Base-by-base conservation (phyloP, 30 jellyfish, hydroid and myxozoan species). In the Aurelia aurita complex sp. Pacific region DNA sequence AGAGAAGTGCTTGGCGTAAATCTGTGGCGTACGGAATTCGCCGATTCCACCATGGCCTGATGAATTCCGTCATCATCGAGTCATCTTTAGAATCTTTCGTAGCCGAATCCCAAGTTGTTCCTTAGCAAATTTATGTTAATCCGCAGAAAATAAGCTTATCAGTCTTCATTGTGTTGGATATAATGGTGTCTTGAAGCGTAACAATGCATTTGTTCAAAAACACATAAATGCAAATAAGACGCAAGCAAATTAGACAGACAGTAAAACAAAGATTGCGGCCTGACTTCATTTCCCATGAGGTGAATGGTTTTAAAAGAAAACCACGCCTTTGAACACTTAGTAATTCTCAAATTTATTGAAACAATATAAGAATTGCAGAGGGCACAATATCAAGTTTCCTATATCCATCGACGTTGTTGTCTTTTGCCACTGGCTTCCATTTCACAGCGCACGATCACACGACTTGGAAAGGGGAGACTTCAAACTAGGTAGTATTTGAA, bases 291-390 rank as follows among this genome's bases (percentile, higher is more conserved):
- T 64, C 73, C 78, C 80, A 15, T 36, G 63, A 50, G 81, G 89
- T 52, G 80, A 64, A 35, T 64, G 89, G 71, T 50, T 65, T 54
- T 79, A n/a, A 19, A 40, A 34, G 50, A 12, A 38, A 61, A 57
- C 85, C 85, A 75, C 85, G 85, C 85, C 85, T 73, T 73, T 61
- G 36, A 61, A 61, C 36, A n/a, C 36, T n/a, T 17, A 61, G 70
- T 61, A 61, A 61, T 61, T 61, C 70, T 17, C 70, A 61, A 17
- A n/a, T 23, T 61, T 6, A 61, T 61, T 61, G 70, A 17, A 61
- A 61, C 70, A 61, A 61, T 61, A 61, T 23, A 17, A 23, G 70
- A 61, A 3, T 61, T 23, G 36, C 36, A 61, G 70, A 17, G 32
- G 70, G 70, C 70, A 46, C 11, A 61, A 61, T 61, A 61, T 61